Evolutionary conservation across 1,140 invertebrate genomes (phyloP), one percentile per base, ranked within the genome.

Genomic region (Calosoma granatense): DNA sequence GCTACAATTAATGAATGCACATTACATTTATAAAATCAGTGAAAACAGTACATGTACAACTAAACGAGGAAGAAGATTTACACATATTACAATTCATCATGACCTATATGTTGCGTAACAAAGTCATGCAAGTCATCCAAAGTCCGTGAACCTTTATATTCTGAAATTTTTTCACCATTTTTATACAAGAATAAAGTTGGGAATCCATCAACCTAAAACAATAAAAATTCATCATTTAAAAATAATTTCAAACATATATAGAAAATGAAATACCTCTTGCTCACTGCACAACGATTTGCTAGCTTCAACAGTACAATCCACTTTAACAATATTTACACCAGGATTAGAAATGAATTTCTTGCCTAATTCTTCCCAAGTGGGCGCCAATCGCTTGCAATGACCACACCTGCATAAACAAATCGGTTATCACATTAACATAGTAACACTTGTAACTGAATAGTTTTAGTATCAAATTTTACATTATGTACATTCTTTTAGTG

Each of bases 281-380:
- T 83, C 73, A 54, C 76, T 78, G 67, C 87, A 90, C 6, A 88
- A 69, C n/a, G 78, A 68, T 61, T 80, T 80, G 62, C 77, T 81
- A 0, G 65, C 67, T 21, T 82, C 73, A 12, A 76, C 56, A 0
- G 83, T 86, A 66, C 86, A 89, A 64, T 88, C 86, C 6, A 88
- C 80, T 70, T 87, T 82, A 1, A 79, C 79, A 57, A 88, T 85
- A 56, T 81, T 75, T 21, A 87, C 74, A 56, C 74, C 60, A 1
- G 70, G 60, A 20, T 76, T 73, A 1, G 64, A 65, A 14, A 76
- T 65, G 64, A 83, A 82, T 60, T 86, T 85, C 14, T 78, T 78
- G 0, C 80, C 85, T 4, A 89, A 65, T 54, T 86, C 78, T 56
- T 87, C 81, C 83, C 85, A 88, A 6, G 80, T 84, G 1, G 84